phyloP scores from a whole-genome alignment of 2,113 vertebrate species.

The Cricetomys ansorgei region DNA sequence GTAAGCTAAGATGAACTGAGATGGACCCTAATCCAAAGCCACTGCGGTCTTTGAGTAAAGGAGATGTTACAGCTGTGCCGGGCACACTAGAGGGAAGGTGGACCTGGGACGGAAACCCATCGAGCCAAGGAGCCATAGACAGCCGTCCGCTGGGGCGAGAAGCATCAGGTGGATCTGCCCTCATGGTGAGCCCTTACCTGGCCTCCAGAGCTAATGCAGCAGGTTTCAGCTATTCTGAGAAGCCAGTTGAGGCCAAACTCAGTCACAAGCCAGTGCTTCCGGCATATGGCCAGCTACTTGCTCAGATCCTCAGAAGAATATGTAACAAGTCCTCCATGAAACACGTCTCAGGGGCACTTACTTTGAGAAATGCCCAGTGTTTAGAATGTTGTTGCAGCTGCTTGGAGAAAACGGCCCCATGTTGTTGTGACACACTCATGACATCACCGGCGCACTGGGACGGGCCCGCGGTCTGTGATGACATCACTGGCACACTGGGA shows the following conservation, averaged over 20 bases:
- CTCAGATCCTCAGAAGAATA: rapidly evolving
- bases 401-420: background rate
- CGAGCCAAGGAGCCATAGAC: background rate
- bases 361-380: rapidly evolving
- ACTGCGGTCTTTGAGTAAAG: background rate
- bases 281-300: rapidly evolving
- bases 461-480: rapidly evolving
- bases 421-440: rapidly evolving
- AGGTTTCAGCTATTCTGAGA: background rate
- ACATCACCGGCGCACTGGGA: rapidly evolving
- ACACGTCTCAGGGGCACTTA: rapidly evolving
- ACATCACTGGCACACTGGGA: too few relatives aligned
- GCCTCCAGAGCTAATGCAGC: too few relatives aligned
- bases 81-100: rapidly evolving
- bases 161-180: background rate
- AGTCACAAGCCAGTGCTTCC: rapidly evolving
- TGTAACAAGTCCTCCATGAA: rapidly evolving
- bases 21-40: background rate
- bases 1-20: too few relatives aligned
- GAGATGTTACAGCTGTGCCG: background rate
- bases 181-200: rapidly evolving
- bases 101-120: rapidly evolving
- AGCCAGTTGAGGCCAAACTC: too few relatives aligned
- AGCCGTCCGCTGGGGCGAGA: rapidly evolving
- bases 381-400: rapidly evolving